These are phyloP conservation scores for Distichodus sexfasciatus DNA, from an alignment of 2,797 vertebrate species.

Conservation along the genomic window DNA sequence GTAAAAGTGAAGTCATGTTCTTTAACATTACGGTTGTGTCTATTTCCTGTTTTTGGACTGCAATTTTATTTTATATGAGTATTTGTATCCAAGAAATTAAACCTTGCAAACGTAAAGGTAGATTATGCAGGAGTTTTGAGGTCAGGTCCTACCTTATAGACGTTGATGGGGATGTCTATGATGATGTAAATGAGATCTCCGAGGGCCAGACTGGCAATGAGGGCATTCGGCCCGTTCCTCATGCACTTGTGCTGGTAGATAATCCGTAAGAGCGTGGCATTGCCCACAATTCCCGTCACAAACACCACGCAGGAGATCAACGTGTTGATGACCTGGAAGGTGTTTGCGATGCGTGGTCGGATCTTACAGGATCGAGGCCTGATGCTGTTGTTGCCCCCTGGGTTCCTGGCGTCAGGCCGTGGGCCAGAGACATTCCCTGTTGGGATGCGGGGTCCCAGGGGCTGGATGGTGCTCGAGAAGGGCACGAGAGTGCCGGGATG, in stretches of 20 bases:
- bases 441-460: conserved; percentile 46
- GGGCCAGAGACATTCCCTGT: not conserved
- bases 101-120: too few relatives aligned
- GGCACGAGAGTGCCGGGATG: conserved; percentile 33
- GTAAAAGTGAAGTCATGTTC: too few relatives aligned
- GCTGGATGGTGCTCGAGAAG: conserved; percentile 49
- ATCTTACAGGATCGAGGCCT: conserved; percentile 63
- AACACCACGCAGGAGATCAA: conserved; percentile 88
- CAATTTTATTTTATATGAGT: too few relatives aligned
- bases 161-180: conserved; percentile 88
- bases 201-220: conserved; percentile 95
- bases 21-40: too few relatives aligned
- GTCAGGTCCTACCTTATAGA: conserved; percentile 86
- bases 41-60: too few relatives aligned
- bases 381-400: conserved; percentile 14
- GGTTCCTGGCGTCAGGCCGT: not conserved
- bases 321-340: conserved; percentile 94
- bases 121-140: not conserved
- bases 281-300: conserved; percentile 93
- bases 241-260: conserved; percentile 99
- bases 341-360: conserved; percentile 70
- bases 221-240: conserved; percentile 96
- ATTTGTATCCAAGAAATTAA: too few relatives aligned
- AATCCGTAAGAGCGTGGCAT: conserved; percentile 93
- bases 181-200: conserved; percentile 97